Base-by-base conservation (phyloP, 2,797 vertebrate genomes). In the Neomorphus geoffroyi region DNA sequence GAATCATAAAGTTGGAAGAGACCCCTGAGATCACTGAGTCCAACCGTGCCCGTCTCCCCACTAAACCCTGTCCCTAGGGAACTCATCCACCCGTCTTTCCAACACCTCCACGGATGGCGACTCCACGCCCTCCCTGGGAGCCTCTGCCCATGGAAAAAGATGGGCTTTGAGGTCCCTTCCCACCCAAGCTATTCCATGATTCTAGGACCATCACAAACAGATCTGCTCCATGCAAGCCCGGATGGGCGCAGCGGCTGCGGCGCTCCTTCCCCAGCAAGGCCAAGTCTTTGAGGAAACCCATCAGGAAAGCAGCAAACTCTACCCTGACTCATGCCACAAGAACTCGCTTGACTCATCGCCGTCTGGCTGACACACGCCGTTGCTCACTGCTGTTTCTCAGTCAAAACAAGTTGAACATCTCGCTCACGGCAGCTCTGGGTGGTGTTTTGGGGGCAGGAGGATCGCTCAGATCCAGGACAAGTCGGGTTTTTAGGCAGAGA, bases 351-450 rank as follows among this genome's bases (percentile, higher is more conserved):
- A 79, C 46, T 92, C 82, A 71, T 41, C 26, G 0, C 7, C 73
- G 67, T 39, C 32, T 30, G 43, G 12, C 48, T 26, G 13, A 32
- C 51, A 18, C 77, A 26, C 1, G 2, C 26, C 7, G 61, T 3
- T 58, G 51, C 8, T 57, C 51, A 37, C 35, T 41, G 50, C 18
- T 10, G 41, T 15, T 60, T 27, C 67, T 21, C 73, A 32, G 16
- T 6, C 51, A n/a, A 32, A 81, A 58, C 2, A 2, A 79, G 57
- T 1, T 9, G 22, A 66, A 17, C 27, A 0, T 10, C 62, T 27
- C 6, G 22, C 41, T 58, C 3, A 2, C 2, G 2, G 71, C 79
- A 71, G 46, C 8, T 46, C 33, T 16, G 5, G 2, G 0, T 0
- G 17, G 57, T 13, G 24, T 18, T 71, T n/a, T 43, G 39, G 41